Conservation (phyloP, 53 echinoderm and acorn worm genomes). For the Actinopyga echinites region DNA sequence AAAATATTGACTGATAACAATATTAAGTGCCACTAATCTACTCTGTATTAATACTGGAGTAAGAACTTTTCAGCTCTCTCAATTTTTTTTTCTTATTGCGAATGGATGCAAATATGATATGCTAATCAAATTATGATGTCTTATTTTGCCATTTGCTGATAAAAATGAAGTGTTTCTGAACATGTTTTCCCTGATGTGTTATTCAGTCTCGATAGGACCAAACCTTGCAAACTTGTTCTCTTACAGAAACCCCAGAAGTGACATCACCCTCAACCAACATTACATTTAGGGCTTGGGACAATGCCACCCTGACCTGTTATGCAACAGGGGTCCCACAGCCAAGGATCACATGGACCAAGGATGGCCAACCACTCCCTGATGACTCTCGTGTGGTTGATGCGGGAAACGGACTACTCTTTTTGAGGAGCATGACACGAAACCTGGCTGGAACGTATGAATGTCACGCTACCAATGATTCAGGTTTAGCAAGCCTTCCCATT, state of each 20-base stretch:
- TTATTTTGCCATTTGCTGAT: too few species aligned
- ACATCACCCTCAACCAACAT: slow-evolving; percentile 37
- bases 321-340: slow-evolving; percentile 78
- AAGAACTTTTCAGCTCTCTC: too few species aligned
- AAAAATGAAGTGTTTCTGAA: too few species aligned
- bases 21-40: too few species aligned
- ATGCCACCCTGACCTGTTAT: slow-evolving; percentile 75
- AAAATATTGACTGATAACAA: too few species aligned
- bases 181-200: too few species aligned
- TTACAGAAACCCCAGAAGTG: slow-evolving; percentile 2
- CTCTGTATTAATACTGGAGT: too few species aligned
- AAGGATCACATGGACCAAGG: slow-evolving; percentile 74
- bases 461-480: slow-evolving; percentile 79
- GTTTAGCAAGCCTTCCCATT: slow-evolving; percentile 55
- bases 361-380: slow-evolving; percentile 70
- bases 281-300: slow-evolving; percentile 74
- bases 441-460: slow-evolving; percentile 72
- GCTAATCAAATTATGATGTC: too few species aligned
- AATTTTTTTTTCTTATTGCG: too few species aligned
- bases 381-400: slow-evolving; percentile 49
- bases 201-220: too few species aligned
- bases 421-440: slow-evolving; percentile 64
- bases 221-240: too few species aligned
- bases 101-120: too few species aligned
- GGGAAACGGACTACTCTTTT: slow-evolving; percentile 54